phyloP scores from a whole-genome alignment of 2,888 invertebrate species.

The Phytoseiulus persimilis region DNA sequence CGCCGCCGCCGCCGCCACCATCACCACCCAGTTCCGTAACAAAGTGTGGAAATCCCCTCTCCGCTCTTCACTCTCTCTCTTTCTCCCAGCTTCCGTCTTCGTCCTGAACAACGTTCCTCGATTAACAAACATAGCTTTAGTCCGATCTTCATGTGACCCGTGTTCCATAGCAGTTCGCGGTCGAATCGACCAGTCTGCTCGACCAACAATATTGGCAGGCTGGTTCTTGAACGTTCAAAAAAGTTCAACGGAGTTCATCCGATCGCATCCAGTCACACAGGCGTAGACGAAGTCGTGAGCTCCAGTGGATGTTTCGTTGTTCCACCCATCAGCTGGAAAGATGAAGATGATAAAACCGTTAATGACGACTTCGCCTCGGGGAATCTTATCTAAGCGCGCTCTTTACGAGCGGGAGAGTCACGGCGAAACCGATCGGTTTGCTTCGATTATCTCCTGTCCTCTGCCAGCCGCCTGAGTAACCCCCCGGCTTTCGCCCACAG shows the following conservation, averaged over 20 bases:
- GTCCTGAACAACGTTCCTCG: too few species aligned
- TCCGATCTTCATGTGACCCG: too few species aligned
- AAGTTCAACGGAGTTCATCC: neutral
- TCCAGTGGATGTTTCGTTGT: constrained; percentile 28
- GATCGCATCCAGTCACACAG: constrained; percentile 8
- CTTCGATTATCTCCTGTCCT: neutral
- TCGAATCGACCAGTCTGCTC: too few species aligned
- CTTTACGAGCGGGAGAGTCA: neutral
- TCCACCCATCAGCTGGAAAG: constrained; percentile 29
- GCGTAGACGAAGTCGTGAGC: neutral
- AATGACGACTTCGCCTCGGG: neutral
- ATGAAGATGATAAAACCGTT: neutral
- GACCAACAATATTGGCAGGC: neutral
- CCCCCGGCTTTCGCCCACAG: neutral
- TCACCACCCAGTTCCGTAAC: neutral
- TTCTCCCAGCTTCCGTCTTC: too few species aligned
- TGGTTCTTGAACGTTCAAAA: neutral
- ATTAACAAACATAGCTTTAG: too few species aligned
- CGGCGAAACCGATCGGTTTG: neutral
- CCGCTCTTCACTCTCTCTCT: neutral
- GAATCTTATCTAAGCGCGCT: neutral
- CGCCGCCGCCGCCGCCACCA: too few species aligned
- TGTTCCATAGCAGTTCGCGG: too few species aligned
- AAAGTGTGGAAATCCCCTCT: too few species aligned
- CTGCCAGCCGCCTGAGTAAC: neutral